A percentile compares a stretch with the other conserved stretches of the same genome.
Conservation (phyloP, 2,113 vertebrate genomes). For the Cyprinodon tularosa region DNA sequence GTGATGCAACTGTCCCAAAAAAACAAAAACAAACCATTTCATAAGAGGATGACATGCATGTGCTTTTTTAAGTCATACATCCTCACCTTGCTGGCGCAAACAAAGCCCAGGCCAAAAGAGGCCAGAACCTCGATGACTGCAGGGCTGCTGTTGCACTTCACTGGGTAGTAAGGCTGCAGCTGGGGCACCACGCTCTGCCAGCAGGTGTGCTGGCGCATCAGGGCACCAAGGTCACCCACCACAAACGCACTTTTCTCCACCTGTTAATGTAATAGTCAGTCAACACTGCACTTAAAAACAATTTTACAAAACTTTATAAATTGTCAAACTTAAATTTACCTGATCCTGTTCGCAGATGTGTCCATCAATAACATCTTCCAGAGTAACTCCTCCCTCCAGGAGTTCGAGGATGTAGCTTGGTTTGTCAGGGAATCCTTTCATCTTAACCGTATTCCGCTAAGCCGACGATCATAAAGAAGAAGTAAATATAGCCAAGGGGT, state of each 20-base stretch:
- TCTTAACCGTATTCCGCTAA: conserved; percentile 99
- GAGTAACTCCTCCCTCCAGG: conserved; percentile 90
- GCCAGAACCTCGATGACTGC: conserved; percentile 92
- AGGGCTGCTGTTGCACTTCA: conserved; percentile 91
- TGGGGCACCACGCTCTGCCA: conserved; percentile 89
- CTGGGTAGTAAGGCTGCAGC: conserved; percentile 92
- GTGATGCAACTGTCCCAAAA: conserved; percentile 37
- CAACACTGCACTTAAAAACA: neutral
- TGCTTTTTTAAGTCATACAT: neutral
- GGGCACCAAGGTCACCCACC: conserved; percentile 93
- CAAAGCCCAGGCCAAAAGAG: conserved; percentile 91
- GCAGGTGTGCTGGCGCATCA: conserved; percentile 89
- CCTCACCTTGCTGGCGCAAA: conserved; percentile 94
- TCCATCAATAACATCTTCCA: conserved; percentile 93
- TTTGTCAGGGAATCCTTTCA: conserved; percentile 98
- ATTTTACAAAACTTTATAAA: neutral
- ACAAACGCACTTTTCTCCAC: conserved; percentile 94
- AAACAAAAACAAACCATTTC: conserved; percentile 19
- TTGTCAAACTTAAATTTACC: conserved; percentile 46
- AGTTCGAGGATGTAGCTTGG: conserved; percentile 93
- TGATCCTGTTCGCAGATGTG: conserved; percentile 93
- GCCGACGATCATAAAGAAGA: conserved; percentile 98
- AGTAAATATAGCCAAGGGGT: conserved; percentile 83
- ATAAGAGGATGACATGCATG: conserved; percentile 37
- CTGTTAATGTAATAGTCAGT: conserved; percentile 66